phyloP scores from a whole-genome alignment of 2,888 invertebrate genomes.

The Hydrotaea diabolus region DNA sequence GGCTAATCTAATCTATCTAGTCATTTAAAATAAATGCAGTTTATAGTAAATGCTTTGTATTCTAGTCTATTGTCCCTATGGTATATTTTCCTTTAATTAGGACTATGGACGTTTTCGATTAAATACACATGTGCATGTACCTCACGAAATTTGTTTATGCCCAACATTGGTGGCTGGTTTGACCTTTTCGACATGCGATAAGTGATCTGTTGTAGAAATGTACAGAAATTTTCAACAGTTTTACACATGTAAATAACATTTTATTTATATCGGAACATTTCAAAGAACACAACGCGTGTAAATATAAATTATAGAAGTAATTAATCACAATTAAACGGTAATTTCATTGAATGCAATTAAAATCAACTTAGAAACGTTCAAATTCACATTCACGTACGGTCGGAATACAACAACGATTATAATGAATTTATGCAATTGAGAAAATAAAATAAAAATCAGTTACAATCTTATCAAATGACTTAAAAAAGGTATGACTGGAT shows the following conservation, averaged over 20 bases:
- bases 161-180: constrained; percentile 68
- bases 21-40: not conserved
- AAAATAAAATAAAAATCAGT: constrained; percentile 22
- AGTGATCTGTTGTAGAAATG: constrained; percentile 70
- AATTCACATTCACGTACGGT: constrained; percentile 43
- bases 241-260: not conserved
- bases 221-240: not conserved
- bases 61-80: not conserved
- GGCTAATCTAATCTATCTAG: not conserved
- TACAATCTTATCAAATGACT: constrained; percentile 14
- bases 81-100: no score
- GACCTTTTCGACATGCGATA: constrained; percentile 72
- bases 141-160: constrained; percentile 69
- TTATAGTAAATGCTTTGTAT: not conserved
- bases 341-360: constrained; percentile 4
- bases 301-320: constrained; percentile 36
- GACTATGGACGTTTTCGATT: not conserved
- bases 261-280: constrained; percentile 1
- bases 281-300: not conserved
- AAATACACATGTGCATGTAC: constrained; percentile 68
- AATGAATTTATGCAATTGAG: constrained; percentile 51
- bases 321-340: constrained; percentile 45
- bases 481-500: not conserved
- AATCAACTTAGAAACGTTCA: constrained; percentile 8
- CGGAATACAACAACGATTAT: constrained; percentile 49